Evolutionary conservation across 1,140 invertebrate species (phyloP).

Genomic region (Pachyrhynchus sulphureomaculatus): DNA sequence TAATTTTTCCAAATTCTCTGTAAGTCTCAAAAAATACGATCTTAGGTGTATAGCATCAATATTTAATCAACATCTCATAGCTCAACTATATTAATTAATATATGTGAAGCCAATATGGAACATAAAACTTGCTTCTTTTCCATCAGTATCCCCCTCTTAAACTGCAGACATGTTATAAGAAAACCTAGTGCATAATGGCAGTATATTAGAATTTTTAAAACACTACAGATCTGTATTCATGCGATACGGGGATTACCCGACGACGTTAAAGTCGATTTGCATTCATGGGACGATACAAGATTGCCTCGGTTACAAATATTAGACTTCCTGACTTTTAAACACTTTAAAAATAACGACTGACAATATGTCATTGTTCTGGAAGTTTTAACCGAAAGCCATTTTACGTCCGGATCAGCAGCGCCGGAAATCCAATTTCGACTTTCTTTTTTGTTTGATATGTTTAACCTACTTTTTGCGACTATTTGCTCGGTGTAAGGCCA

Average conservation of each 20-base stretch:
- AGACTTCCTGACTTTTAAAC: slow-evolving; percentile 43
- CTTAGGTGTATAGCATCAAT: too few relatives aligned
- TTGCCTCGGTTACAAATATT: slow-evolving; percentile 45
- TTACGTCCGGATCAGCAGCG: slow-evolving; percentile 3
- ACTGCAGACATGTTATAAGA: neutral
- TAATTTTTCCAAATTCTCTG: too few relatives aligned
- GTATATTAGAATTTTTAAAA: slow-evolving; percentile 27
- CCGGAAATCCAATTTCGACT: slow-evolving; percentile 9
- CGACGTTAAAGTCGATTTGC: slow-evolving; percentile 43
- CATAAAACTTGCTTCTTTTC: too few relatives aligned
- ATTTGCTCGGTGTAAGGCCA: too few relatives aligned
- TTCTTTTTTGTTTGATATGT: slow-evolving; percentile 15
- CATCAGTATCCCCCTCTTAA: too few relatives aligned
- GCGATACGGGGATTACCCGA: slow-evolving; percentile 42
- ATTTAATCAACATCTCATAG: too few relatives aligned
- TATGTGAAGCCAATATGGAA: too few relatives aligned
- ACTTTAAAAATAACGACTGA: slow-evolving; percentile 39
- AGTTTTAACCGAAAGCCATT: slow-evolving; percentile 17
- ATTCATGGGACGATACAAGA: slow-evolving; percentile 48
- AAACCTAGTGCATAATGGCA: slow-evolving; percentile 14
- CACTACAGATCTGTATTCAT: slow-evolving; percentile 29
- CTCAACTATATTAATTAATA: too few relatives aligned
- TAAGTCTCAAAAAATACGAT: too few relatives aligned
- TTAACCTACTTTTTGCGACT: slow-evolving; percentile 7
- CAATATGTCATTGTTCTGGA: slow-evolving; percentile 27